A percentile compares a stretch with the other conserved stretches of the same genome.
Evolutionary conservation across 53 echinoderm and acorn worm species (phyloP).

Genomic region (Antedon mediterranea): DNA sequence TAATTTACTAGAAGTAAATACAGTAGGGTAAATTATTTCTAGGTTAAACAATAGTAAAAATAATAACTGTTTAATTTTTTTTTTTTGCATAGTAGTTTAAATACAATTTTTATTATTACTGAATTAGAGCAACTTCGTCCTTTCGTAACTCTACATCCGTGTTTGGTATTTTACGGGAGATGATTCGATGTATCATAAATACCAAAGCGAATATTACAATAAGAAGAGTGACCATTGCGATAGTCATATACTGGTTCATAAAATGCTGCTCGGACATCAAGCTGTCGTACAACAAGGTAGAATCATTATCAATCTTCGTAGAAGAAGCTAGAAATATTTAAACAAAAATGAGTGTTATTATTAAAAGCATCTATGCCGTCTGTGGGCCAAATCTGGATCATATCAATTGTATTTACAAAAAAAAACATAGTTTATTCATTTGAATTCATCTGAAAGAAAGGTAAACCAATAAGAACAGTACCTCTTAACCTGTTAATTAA

Average conservation of each 20-base stretch:
- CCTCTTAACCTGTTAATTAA: no score
- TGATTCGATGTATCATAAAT: neutral
- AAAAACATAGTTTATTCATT: no score
- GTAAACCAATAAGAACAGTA: no score
- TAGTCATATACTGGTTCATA: neutral
- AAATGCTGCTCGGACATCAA: neutral
- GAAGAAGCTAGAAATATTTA: neutral
- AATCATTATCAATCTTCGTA: neutral
- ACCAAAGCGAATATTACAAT: neutral
- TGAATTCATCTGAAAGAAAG: no score
- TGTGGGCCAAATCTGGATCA: no score
- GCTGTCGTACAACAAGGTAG: neutral
- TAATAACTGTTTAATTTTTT: no score
- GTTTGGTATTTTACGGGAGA: neutral
- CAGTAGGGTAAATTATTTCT: no score
- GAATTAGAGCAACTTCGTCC: neutral
- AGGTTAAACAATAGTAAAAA: no score
- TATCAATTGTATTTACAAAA: no score
- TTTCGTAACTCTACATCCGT: neutral
- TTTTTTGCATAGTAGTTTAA: neutral
- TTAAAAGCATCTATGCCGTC: no score
- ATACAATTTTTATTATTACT: neutral
- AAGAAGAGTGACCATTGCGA: neutral
- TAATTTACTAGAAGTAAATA: no score
- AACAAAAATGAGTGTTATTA: neutral